phyloP scores from a whole-genome alignment of 2,888 invertebrate genomes.

The Craniophora ligustri region DNA sequence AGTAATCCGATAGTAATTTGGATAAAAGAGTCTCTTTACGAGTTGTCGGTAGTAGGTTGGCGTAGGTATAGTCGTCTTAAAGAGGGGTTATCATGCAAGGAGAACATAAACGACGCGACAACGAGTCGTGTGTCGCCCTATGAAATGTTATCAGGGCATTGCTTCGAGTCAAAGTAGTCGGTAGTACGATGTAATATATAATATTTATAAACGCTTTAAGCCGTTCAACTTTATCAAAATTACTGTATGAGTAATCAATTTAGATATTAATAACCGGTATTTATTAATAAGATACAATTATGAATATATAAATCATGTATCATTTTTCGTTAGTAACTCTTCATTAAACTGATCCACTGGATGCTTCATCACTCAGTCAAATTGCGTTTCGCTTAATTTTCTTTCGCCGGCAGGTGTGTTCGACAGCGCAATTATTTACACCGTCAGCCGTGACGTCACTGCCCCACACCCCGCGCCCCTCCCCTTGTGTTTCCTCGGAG shows the following conservation, averaged over 20 bases:
- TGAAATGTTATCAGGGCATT: conserved; percentile 66
- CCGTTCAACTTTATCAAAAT: conserved; percentile 57
- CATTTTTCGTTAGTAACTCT: conserved; percentile 84
- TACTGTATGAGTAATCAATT: conserved; percentile 65
- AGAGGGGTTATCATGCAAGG: conserved; percentile 78
- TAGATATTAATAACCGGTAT: conserved; percentile 64
- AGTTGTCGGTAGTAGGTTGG: conserved; percentile 73
- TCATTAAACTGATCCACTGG: conserved; percentile 87
- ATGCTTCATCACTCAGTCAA: conserved; percentile 88
- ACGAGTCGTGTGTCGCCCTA: conserved; percentile 69
- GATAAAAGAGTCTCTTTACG: conserved; percentile 79
- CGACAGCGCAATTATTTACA: conserved; percentile 89
- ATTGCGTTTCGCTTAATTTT: conserved; percentile 89
- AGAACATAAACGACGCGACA: conserved; percentile 76
- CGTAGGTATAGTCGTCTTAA: conserved; percentile 72
- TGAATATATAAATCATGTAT: conserved; percentile 52
- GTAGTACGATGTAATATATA: conserved; percentile 36
- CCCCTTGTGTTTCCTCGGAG: conserved; percentile 67
- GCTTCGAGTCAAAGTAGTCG: conserved; percentile 59
- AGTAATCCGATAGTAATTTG: conserved; percentile 80
- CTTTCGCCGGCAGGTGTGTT: conserved; percentile 88
- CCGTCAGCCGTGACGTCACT: conserved; percentile 84
- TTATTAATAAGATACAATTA: conserved; percentile 65
- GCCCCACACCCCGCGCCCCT: conserved; percentile 54
- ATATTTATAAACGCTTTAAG: conserved; percentile 49